Conservation (phyloP, 2,888 invertebrate genomes). For the Cerceris ruficornis region DNA sequence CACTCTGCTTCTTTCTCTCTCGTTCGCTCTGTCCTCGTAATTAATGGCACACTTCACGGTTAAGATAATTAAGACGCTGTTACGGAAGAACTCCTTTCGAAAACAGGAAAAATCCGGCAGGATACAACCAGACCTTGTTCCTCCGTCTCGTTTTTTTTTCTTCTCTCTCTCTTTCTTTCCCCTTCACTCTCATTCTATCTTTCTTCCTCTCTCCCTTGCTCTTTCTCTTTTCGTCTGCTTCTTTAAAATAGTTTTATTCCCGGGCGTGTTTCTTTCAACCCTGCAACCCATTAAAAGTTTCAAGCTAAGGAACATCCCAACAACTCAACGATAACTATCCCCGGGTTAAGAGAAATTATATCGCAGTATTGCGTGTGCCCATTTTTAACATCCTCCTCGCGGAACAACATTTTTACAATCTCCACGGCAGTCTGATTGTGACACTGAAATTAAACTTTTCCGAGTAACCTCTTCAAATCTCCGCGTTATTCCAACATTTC, state of each 20-base stretch:
- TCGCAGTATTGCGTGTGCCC: too few relatives aligned
- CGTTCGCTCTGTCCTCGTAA: neutral
- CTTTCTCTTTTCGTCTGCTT: neutral
- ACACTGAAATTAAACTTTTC: too few relatives aligned
- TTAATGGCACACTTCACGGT: slow-evolving; percentile 16
- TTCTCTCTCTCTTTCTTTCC: neutral
- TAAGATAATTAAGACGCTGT: slow-evolving; percentile 24
- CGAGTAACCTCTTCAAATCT: too few relatives aligned
- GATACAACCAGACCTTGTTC: neutral
- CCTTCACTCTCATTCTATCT: neutral
- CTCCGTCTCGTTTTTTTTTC: neutral
- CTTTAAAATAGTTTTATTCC: slow-evolving; percentile 2
- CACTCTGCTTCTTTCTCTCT: neutral
- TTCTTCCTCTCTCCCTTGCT: neutral
- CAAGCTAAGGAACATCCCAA: neutral
- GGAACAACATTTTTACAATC: too few relatives aligned
- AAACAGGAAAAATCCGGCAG: neutral
- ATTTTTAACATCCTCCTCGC: too few relatives aligned
- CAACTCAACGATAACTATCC: too few relatives aligned
- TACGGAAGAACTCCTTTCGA: slow-evolving; percentile 6
- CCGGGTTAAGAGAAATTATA: too few relatives aligned
- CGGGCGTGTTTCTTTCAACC: neutral
- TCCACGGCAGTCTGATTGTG: too few relatives aligned
- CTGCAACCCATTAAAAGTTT: neutral
- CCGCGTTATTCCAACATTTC: too few relatives aligned